These are phyloP conservation scores for Geophilus truncorum DNA, from an alignment of 2,888 invertebrate species.

Conservation along the genomic window DNA sequence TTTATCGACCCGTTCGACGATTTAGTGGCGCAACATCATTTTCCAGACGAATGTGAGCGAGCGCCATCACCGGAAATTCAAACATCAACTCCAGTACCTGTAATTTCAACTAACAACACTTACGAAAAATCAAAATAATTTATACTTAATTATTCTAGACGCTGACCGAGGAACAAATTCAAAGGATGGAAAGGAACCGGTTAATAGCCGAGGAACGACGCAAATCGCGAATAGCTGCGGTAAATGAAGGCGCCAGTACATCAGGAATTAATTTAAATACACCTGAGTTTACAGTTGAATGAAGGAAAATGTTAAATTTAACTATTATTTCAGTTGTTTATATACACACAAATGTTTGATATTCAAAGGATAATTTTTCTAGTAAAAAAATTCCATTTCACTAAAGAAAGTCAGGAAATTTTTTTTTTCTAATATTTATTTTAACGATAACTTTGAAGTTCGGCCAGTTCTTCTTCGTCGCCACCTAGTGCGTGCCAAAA, in stretches of 20 bases:
- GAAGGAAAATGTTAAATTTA: too few species aligned
- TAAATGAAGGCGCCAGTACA: neutral
- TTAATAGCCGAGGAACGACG: slow-evolving; percentile 58
- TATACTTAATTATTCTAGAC: neutral
- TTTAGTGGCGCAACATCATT: neutral
- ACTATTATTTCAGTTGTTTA: too few species aligned
- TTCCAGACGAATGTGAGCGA: neutral
- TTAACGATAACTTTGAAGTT: too few species aligned
- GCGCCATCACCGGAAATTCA: neutral
- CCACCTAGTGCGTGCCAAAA: slow-evolving; percentile 72
- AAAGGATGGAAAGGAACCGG: slow-evolving; percentile 64
- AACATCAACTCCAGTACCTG: neutral
- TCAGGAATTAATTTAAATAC: neutral
- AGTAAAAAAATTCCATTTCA: too few species aligned
- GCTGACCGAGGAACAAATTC: slow-evolving; percentile 60
- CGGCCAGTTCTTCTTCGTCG: slow-evolving; percentile 61
- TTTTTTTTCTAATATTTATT: too few species aligned
- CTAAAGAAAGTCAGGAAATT: too few species aligned
- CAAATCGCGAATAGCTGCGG: neutral
- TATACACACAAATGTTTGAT: too few species aligned
- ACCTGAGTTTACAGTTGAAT: too few species aligned
- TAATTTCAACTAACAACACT: too few species aligned
- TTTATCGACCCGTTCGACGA: neutral
- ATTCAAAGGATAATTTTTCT: too few species aligned
- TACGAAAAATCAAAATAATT: neutral